Evolutionary conservation across 2,888 invertebrate species (phyloP), one percentile per base, ranked within the genome.

Genomic region (Sminthurides aquaticus): DNA sequence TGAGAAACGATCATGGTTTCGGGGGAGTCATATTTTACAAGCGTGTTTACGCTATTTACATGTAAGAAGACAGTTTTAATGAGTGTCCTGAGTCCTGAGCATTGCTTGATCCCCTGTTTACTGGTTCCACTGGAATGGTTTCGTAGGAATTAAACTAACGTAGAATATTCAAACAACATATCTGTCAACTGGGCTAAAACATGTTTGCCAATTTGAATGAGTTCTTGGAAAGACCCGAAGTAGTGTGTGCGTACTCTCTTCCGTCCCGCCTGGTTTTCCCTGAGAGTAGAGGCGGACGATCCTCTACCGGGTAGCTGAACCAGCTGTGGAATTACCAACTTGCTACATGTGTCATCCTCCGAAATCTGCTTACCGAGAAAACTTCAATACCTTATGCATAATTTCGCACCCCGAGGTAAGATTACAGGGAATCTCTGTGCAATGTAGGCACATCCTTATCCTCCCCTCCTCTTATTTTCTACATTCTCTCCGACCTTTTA

Each of bases 151-250:
- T 5, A 34, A 34, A 34, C 8, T 15, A 34, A 34, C 15, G 43
- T 52, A 52, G 20, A 52, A 52, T 52, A 52, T 52, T 52, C 11
- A 15, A 52, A 52, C 18, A 52, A 52, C 52, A 52, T 52, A 52
- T 15, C 52, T 52, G 52, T 52, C 52, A 52, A 22, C 15, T 52
- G 5, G 18, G 20, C 5, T 5, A 52, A 52, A 52, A 52, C 52
- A 52, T 52, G 52, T 52, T 52, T 52, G 52, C 52, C 52, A 52
- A 52, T 22, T 52, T 15, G 5, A 20, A 52, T 20, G 20, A 22
- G 43, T 52, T 52, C 22, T 22, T 52, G 22, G 52, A 22, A 52
- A 52, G 22, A 52, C 52, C 52, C 52, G 52, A 22, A 5, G 43
- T 5, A 34, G 43, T 34, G 43, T 11, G 43, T 34, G 43, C 43